A percentile compares a stretch with the other conserved stretches of the same genome.
phyloP scores from a whole-genome alignment of 2,797 vertebrate genomes.

The Helarctos malayanus region DNA sequence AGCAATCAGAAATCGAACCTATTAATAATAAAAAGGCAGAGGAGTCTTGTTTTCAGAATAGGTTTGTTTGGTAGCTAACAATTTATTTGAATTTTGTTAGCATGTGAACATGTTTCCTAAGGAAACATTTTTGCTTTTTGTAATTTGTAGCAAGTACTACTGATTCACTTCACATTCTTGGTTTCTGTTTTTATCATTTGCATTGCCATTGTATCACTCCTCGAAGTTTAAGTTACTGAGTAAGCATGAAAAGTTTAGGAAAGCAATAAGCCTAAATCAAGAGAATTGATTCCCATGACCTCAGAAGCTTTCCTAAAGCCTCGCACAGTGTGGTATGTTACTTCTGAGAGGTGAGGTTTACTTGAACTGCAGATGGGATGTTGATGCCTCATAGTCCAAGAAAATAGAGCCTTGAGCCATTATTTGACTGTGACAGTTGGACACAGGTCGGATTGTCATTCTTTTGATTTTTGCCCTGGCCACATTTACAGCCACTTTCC shows the following conservation, averaged over 20 bases:
- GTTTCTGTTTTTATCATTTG: neutral
- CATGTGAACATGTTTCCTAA: neutral
- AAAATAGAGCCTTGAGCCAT: neutral
- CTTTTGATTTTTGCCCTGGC: neutral
- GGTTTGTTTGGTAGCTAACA: neutral
- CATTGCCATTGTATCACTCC: neutral
- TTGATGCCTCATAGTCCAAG: neutral
- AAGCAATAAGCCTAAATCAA: neutral
- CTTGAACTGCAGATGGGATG: neutral
- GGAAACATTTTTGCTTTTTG: conserved; percentile 23
- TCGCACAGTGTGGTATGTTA: neutral
- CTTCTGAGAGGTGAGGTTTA: neutral
- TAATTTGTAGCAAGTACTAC: neutral
- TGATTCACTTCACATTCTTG: neutral
- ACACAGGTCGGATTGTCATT: neutral
- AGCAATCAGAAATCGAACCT: neutral
- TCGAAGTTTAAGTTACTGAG: conserved; percentile 21
- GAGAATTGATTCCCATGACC: neutral
- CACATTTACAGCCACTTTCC: neutral
- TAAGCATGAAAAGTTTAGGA: conserved; percentile 23
- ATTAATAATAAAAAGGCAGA: conserved; percentile 17
- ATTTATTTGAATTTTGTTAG: neutral
- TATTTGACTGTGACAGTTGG: neutral
- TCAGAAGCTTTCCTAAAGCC: conserved; percentile 19
- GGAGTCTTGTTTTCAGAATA: neutral